Conservation (phyloP, 2,113 vertebrate genomes). For the Sylvilagus bachmani region DNA sequence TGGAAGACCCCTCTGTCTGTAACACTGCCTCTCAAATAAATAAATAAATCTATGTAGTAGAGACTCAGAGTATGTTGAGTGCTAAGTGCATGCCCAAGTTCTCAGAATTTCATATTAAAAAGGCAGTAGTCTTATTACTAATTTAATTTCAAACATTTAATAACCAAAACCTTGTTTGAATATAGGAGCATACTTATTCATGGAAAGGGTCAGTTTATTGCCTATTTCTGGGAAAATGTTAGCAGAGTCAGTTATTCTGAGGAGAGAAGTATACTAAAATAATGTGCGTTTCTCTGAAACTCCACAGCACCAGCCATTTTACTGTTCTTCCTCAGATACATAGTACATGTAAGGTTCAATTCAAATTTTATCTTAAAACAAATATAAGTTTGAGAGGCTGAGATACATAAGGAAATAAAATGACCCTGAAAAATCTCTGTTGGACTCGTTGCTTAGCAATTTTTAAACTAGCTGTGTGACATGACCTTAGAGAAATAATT, state of each 20-base stretch:
- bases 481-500: conserved; percentile 30
- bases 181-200: conserved; percentile 19
- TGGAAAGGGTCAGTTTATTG: conserved; percentile 26
- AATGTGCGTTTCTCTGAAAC: not conserved
- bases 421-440: conserved; percentile 44
- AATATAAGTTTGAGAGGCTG: not conserved
- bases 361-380: conserved; percentile 50
- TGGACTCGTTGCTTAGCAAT: conserved; percentile 2
- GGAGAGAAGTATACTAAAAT: conserved; percentile 37
- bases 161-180: not conserved
- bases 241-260: conserved; percentile 21
- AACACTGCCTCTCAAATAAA: too few relatives aligned
- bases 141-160: conserved; percentile 52
- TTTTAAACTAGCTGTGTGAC: not conserved
- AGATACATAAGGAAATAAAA: not conserved
- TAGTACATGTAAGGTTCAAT: not conserved
- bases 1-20: too few relatives aligned
- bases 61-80: conserved; percentile 21
- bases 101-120: conserved; percentile 24
- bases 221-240: conserved; percentile 30
- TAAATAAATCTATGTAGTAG: not conserved
- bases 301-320: not conserved
- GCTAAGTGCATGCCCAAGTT: not conserved
- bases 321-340: not conserved
- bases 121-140: not conserved